These are phyloP conservation scores for Artibeus lituratus DNA, from an alignment of 2,797 vertebrate genomes.

Conservation along the genomic window DNA sequence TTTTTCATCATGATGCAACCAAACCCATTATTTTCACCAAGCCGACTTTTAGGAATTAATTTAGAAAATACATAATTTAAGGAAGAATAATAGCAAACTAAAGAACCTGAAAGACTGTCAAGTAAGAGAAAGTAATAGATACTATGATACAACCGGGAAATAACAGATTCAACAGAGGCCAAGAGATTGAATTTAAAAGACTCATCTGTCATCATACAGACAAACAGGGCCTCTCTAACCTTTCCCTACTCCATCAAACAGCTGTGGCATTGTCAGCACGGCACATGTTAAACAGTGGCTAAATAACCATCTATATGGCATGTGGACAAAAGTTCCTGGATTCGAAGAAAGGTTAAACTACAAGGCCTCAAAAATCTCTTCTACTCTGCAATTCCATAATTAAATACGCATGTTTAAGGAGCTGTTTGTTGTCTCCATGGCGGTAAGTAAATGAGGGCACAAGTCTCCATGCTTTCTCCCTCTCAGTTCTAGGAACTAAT, in stretches of 20 bases:
- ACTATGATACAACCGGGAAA: not conserved
- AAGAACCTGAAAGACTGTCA: not conserved
- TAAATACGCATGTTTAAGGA: slow-evolving; percentile 48
- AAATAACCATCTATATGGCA: slow-evolving; percentile 2
- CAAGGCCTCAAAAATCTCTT: slow-evolving; percentile 42
- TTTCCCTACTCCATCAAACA: not conserved
- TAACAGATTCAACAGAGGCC: not conserved
- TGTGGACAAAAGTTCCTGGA: not conserved
- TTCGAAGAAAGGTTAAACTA: slow-evolving; percentile 43
- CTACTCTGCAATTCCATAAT: slow-evolving; percentile 44
- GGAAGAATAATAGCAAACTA: not conserved
- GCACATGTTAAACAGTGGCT: not conserved
- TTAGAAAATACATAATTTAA: not conserved
- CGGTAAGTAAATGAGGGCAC: not conserved
- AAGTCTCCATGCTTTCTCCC: not conserved
- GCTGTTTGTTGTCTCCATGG: slow-evolving; percentile 46
- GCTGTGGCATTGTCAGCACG: not conserved
- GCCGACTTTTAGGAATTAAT: not conserved
- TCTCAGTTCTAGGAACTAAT: slow-evolving; percentile 14
- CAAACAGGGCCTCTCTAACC: not conserved
- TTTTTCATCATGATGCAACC: not conserved
- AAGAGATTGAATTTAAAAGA: not conserved
- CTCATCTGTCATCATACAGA: not conserved
- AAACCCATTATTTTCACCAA: not conserved
- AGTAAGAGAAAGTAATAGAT: not conserved